A percentile compares a stretch with the other conserved stretches of the same genome.
Conservation (phyloP, 2,797 vertebrate genomes). For the Arremon brunneinucha region DNA sequence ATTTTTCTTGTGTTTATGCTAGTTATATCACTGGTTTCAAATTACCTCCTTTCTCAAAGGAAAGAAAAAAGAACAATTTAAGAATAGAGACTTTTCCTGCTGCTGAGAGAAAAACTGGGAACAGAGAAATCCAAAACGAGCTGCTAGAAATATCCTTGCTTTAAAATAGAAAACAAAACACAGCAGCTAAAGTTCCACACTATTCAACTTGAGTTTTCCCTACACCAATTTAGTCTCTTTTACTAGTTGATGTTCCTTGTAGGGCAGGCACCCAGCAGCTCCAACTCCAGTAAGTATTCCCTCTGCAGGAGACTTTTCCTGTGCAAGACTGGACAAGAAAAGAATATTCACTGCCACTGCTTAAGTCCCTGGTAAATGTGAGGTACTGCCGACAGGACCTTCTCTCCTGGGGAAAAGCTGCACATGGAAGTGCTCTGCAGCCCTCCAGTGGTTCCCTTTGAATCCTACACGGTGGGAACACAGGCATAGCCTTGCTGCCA, state of each 20-base stretch:
- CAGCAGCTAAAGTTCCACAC: not conserved
- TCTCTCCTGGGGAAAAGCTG: rapidly evolving
- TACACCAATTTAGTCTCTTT: not conserved
- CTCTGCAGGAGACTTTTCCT: not conserved
- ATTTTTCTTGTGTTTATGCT: not conserved
- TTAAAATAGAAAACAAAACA: not conserved
- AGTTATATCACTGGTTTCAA: not conserved
- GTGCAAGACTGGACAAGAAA: not conserved
- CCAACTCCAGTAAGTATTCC: not conserved
- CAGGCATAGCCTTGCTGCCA: rapidly evolving
- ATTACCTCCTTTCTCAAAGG: not conserved
- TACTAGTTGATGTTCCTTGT: not conserved
- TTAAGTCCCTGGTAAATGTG: rapidly evolving
- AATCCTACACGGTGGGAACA: not conserved
- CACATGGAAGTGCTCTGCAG: not conserved
- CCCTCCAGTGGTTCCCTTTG: slow-evolving; percentile 3
- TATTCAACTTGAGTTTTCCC: not conserved
- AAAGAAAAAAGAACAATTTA: not conserved
- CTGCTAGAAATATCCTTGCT: not conserved
- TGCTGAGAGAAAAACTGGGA: not conserved
- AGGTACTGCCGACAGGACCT: rapidly evolving
- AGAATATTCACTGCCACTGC: not conserved
- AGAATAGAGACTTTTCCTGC: not conserved
- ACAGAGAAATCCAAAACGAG: not conserved
- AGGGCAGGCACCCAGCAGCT: not conserved